Base-by-base conservation (phyloP, 2,113 vertebrate species). In the Onychostruthus taczanowskii region DNA sequence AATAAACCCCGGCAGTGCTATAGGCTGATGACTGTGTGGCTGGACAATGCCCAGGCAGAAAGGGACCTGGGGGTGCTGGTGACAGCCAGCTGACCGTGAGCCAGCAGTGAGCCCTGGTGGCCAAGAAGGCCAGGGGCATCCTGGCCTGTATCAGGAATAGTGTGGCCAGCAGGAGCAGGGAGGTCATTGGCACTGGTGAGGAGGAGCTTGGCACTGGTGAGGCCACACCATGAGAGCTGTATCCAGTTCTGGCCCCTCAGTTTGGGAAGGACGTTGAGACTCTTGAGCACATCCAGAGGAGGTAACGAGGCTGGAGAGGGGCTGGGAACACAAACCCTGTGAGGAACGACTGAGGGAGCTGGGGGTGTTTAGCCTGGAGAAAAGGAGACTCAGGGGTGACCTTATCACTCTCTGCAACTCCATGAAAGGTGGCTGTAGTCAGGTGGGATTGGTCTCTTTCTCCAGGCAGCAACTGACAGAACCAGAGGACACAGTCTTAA, bases 201-300 rank as follows among this genome's bases (percentile, higher is more conserved):
- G 39, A 39, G 39, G 39, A 39, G 39, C 39, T 39, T 39, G 39
- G 39, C 39, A 10, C 11, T 39, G 39, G 27, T 39, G 19, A 52
- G 67, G 47, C 4, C 46, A 11, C 26, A 50, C 26, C 46, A 16
- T 1, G 33, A 47, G 44, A 35, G 23, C 44, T 68, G 44, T 49
- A 33, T 67, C 64, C 64, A 67, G 64, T 4, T 47, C 43, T 46
- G 66, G 16, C 0, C 44, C 44, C 24, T 68, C 33, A 47, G 44
- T 35, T 68, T 19, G 12, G 46, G 66, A 37, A 37, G 66, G 46
- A 69, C 3, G 0, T 15, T 49, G 33, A 20, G 66, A 37, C 0
- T 1, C 24, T 68, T 2, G 46, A 49, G 46, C 2, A 0, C 0
- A 0, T 27, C 39, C 52, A 73, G 30, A 43, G 52, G 70, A 20